These are phyloP conservation scores for Scrobipalpa atriplicella DNA, from an alignment of 2,888 invertebrate species.

Conservation along the genomic window DNA sequence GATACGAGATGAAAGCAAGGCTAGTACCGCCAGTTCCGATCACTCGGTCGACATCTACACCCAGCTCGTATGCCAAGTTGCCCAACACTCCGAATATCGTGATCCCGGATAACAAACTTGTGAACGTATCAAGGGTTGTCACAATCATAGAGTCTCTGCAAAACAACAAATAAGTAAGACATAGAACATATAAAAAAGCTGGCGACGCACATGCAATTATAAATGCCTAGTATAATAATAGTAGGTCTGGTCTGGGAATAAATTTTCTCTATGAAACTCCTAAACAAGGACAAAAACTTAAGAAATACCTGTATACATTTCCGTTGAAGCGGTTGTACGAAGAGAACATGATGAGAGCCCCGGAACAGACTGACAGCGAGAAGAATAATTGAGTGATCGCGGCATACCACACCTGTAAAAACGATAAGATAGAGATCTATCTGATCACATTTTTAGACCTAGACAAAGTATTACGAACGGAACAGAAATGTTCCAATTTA, in stretches of 20 bases:
- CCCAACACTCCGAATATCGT: slow-evolving; percentile 93
- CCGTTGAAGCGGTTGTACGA: slow-evolving; percentile 89
- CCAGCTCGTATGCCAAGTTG: slow-evolving; percentile 87
- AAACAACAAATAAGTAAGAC: slow-evolving; percentile 28
- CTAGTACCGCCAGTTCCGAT: slow-evolving; percentile 89
- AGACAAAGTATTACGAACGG: not conserved
- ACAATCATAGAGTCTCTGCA: slow-evolving; percentile 90
- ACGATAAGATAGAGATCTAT: not conserved
- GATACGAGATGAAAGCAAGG: slow-evolving; percentile 92
- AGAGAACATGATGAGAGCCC: slow-evolving; percentile 90
- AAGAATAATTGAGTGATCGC: slow-evolving; percentile 92
- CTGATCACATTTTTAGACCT: not conserved
- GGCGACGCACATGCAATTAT: too few species aligned
- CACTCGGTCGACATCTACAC: slow-evolving; percentile 84
- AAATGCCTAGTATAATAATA: too few species aligned
- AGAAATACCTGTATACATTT: slow-evolving; percentile 85
- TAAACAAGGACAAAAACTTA: not conserved
- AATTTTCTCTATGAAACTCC: too few species aligned
- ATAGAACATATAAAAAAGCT: not conserved
- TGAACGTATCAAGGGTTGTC: slow-evolving; percentile 90
- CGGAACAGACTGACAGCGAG: slow-evolving; percentile 88
- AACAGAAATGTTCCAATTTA: too few species aligned
- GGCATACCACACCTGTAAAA: slow-evolving; percentile 88
- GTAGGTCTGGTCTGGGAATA: too few species aligned
- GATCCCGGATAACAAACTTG: slow-evolving; percentile 90